These are phyloP conservation scores for Poeciliopsis gracilis DNA, from an alignment of 2,797 vertebrate genomes.

Conservation along the genomic window DNA sequence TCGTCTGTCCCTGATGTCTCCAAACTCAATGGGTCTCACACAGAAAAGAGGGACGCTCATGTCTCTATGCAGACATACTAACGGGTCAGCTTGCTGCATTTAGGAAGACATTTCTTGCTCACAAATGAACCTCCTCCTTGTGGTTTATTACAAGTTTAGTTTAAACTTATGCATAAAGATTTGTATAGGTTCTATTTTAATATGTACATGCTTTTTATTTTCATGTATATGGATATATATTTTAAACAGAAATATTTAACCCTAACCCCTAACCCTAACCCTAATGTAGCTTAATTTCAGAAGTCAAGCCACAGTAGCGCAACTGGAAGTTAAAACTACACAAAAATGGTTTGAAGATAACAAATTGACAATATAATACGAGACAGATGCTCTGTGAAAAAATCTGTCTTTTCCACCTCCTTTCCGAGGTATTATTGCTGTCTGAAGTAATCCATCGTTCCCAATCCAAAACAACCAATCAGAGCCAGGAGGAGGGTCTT, in stretches of 20 bases:
- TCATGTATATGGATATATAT: neutral
- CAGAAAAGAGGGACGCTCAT: conserved; percentile 39
- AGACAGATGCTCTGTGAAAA: too few relatives aligned
- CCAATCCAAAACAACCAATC: too few relatives aligned
- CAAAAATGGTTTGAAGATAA: too few relatives aligned
- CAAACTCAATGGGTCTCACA: conserved; percentile 47
- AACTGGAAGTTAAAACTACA: too few relatives aligned
- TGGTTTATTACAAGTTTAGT: neutral
- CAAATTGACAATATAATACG: too few relatives aligned
- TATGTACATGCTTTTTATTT: neutral
- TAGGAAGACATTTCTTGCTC: conserved; percentile 9
- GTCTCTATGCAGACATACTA: neutral
- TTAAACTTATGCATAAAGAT: neutral
- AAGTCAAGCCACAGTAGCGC: neutral
- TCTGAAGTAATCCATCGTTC: too few relatives aligned
- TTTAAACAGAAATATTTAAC: too few relatives aligned
- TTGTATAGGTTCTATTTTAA: neutral
- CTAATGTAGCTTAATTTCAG: neutral
- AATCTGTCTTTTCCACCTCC: too few relatives aligned
- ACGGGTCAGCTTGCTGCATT: conserved; percentile 35
- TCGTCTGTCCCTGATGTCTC: conserved; percentile 59
- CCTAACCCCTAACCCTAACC: too few relatives aligned
- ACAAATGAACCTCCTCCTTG: neutral
- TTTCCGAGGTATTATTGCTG: too few relatives aligned
- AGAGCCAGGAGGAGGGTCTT: too few relatives aligned